Evolutionary conservation across 2,888 invertebrate genomes (phyloP).

Genomic region (Odontothrips loti): DNA sequence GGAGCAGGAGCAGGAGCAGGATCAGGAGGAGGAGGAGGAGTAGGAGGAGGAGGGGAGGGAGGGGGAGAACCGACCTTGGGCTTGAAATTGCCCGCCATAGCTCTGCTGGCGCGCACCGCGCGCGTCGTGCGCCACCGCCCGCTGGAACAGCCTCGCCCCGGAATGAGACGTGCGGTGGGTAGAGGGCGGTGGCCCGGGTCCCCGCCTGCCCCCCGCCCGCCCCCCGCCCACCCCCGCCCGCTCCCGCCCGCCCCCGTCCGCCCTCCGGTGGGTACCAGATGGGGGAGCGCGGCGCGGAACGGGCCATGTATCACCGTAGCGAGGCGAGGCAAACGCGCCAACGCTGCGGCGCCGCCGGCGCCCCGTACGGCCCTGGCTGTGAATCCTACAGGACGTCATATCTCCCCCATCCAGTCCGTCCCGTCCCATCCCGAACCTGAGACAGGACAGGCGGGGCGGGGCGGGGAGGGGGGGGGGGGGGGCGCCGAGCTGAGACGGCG

Average conservation of each 20-base stretch:
- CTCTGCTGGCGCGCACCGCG: background rate
- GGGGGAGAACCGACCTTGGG: background rate
- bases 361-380: background rate
- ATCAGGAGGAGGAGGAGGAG: no score
- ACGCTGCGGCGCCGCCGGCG: background rate
- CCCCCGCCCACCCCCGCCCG: background rate
- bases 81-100: background rate
- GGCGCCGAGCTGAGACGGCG: no score
- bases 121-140: no score
- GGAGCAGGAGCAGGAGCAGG: no score
- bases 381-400: background rate
- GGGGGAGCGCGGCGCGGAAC: background rate
- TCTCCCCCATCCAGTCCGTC: background rate
- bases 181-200: no score
- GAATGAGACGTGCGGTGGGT: background rate
- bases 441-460: no score
- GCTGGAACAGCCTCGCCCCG: no score
- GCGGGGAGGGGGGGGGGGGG: no score
- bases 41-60: background rate
- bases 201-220: no score
- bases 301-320: slow-evolving; percentile 17
- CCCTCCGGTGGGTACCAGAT: background rate
- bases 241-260: background rate
- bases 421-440: no score
- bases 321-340: background rate